Conservation (phyloP, 1,140 invertebrate species). For the Frieseomelitta varia region DNA sequence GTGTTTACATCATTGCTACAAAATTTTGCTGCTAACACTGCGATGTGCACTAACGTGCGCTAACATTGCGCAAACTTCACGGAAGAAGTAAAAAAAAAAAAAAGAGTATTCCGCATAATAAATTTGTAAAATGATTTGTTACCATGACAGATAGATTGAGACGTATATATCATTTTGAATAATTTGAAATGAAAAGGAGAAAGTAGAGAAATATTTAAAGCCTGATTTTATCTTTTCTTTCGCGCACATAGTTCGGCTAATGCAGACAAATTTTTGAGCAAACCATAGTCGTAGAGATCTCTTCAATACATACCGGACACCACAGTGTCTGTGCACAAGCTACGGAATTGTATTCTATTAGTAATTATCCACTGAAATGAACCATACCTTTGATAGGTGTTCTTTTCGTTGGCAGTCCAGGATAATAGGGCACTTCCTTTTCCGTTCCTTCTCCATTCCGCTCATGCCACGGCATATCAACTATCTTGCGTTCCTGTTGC, state of each 20-base stretch:
- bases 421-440: conserved; percentile 86
- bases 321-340: conserved; percentile 79
- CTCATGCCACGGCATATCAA: conserved; percentile 91
- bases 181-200: neutral
- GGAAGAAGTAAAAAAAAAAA: neutral
- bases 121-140: neutral
- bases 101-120: neutral
- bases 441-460: conserved; percentile 82
- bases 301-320: conserved; percentile 82
- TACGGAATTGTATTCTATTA: conserved; percentile 82
- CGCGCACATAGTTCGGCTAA: neutral
- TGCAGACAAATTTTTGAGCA: conserved; percentile 66
- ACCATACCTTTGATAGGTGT: conserved; percentile 89
- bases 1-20: conserved; percentile 57
- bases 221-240: neutral
- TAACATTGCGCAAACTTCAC: neutral
- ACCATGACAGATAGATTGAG: neutral
- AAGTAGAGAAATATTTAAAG: neutral
- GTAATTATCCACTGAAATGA: conserved; percentile 74
- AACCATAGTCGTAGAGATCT: conserved; percentile 60
- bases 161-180: neutral
- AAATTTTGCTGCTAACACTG: conserved; percentile 55
- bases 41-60: neutral
- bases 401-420: conserved; percentile 88
- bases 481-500: conserved; percentile 84